Conservation (phyloP, 2,797 vertebrate genomes). For the Mastacembelus armatus region DNA sequence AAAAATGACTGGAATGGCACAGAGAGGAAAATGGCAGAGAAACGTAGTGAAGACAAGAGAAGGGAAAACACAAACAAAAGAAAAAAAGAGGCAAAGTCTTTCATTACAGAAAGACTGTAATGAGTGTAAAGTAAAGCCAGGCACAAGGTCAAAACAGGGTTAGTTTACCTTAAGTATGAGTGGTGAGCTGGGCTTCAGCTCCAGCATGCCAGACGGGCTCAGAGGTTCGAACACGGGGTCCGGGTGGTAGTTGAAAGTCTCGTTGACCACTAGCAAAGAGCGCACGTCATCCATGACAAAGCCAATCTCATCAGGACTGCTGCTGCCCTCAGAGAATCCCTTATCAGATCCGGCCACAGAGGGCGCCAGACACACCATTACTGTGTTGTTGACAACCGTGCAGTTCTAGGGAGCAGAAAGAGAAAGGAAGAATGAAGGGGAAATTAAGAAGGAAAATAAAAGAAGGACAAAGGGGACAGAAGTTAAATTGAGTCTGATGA, state of each 20-base stretch:
- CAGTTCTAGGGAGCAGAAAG: constrained; percentile 87
- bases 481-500: background rate
- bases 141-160: constrained; percentile 49
- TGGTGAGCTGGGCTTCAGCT: constrained; percentile 96
- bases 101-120: constrained; percentile 32
- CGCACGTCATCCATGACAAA: constrained; percentile 97
- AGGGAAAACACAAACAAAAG: background rate
- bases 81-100: constrained; percentile 10
- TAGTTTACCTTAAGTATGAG: constrained; percentile 95
- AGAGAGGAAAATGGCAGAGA: background rate
- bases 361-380: constrained; percentile 95
- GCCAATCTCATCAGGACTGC: constrained; percentile 94
- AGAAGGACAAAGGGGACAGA: background rate
- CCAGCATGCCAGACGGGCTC: constrained; percentile 89
- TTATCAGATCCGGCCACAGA: constrained; percentile 88
- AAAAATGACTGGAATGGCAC: constrained; percentile 1
- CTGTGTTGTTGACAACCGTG: constrained; percentile 92
- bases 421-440: background rate
- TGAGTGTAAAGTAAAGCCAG: constrained; percentile 49
- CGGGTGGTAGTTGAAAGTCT: constrained; percentile 92
- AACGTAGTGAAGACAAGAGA: background rate
- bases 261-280: constrained; percentile 91
- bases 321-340: constrained; percentile 88
- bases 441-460: background rate
- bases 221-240: constrained; percentile 94